Base-by-base conservation (phyloP, 1,140 invertebrate genomes). In the Medauroidea extradentata region DNA sequence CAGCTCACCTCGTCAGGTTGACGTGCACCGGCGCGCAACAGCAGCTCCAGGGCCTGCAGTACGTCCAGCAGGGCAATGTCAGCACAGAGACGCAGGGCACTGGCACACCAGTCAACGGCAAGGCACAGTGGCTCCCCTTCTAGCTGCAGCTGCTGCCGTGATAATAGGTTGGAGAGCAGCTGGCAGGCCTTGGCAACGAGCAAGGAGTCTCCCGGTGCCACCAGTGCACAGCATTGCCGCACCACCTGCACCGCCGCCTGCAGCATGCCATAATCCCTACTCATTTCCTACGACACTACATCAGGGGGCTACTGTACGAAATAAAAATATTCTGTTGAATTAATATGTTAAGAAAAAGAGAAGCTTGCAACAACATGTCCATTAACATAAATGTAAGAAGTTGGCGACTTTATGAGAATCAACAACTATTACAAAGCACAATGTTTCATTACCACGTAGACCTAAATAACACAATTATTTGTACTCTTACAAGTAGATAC, bases 151-250 rank as follows among this genome's bases (percentile, higher is more conserved):
- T 14, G 44, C n/a, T 24, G 56, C 14, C 29, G 49, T 8, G 44
- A 29, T 4, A 57, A 13, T n/a, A 57, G 44, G 14, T 23, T 57
- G 44, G 51, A 57, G 19, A 57, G 8, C 56, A 57, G 34, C 16
- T 57, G 56, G 41, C 56, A 57, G 29, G 44, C 49, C 25, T 57
- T 57, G 24, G 56, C 56, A 7, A 57, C 44, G 14, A 57, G 46
- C n/a, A 57, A 50, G 8, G 56, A 50, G 18, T 57, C 56, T n/a
- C 19, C 41, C 21, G 56, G 56, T 19, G 42, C n/a, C 16, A 57
- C 42, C 16, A 51, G 43, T 2, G 46, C 23, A 23, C 23, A 49
- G 34, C 56, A 57, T 14, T 57, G 56, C 21, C 18, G 49, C 25
- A 57, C 21, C n/a, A 57, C 23, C 21, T 24, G 23, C 19, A 21